These are phyloP conservation scores for Bombycilla garrulus DNA, from an alignment of 2,113 vertebrate species.

Conservation along the genomic window DNA sequence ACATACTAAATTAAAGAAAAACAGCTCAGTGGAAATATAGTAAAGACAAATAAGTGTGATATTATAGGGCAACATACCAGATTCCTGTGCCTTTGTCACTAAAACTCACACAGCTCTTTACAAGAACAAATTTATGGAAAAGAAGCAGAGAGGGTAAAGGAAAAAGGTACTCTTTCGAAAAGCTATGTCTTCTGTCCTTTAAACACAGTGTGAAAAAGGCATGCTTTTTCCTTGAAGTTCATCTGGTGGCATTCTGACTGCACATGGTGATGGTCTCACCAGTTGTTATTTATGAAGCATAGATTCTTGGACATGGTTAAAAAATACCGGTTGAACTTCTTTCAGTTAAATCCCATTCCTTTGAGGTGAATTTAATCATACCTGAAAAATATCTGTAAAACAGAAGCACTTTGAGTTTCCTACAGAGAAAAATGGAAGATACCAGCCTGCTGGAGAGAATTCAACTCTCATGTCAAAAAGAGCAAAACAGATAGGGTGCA, in stretches of 20 bases:
- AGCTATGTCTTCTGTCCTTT: neutral
- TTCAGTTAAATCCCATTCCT: constrained; percentile 32
- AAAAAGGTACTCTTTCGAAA: neutral
- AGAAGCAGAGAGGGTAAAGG: neutral
- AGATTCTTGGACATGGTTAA: neutral
- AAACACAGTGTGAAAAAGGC: neutral
- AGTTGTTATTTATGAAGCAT: constrained; percentile 30
- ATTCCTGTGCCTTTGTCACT: neutral
- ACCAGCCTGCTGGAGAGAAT: neutral
- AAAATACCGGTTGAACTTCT: constrained; percentile 24
- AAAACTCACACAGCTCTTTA: neutral
- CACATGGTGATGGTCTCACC: neutral
- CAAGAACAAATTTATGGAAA: neutral
- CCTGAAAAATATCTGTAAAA: constrained; percentile 25
- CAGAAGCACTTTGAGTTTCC: constrained; percentile 35
- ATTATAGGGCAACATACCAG: neutral
- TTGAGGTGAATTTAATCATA: constrained; percentile 14
- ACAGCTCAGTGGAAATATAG: neutral
- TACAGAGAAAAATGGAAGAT: constrained; percentile 45
- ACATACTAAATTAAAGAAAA: neutral
- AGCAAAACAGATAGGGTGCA: neutral
- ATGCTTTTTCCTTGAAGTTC: neutral
- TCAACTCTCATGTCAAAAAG: neutral
- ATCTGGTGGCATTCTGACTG: neutral
- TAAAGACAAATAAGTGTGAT: neutral